Percentiles rank a stretch among this genome's conserved stretches.
Conservation (phyloP, 2,113 vertebrate genomes). For the Pandion haliaetus region DNA sequence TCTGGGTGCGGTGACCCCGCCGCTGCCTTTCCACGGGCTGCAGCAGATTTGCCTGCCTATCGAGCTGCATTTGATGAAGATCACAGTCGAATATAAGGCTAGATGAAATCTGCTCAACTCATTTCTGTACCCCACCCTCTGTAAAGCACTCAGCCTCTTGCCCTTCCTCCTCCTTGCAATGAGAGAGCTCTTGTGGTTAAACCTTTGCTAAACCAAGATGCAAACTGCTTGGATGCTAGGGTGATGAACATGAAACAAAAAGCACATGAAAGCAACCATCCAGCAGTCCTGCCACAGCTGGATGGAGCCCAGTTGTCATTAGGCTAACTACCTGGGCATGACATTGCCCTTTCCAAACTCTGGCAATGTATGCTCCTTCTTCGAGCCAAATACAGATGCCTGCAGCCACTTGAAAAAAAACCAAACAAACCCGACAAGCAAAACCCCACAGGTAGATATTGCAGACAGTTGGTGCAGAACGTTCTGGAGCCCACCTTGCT, state of each 20-base stretch:
- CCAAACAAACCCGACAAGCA: not conserved
- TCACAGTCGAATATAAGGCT: not conserved
- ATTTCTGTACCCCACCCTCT: not conserved
- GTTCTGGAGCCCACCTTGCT: not conserved
- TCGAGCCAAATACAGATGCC: not conserved
- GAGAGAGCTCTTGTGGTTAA: not conserved
- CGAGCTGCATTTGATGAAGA: not conserved
- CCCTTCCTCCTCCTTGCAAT: not conserved
- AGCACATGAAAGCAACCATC: not conserved
- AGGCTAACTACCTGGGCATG: not conserved
- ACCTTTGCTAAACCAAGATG: not conserved
- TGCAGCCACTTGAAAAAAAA: not conserved
- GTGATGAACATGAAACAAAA: not conserved
- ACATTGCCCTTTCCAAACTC: not conserved
- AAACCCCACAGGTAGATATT: not conserved
- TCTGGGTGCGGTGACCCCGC: not conserved
- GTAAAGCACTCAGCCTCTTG: not conserved
- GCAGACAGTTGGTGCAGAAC: not conserved
- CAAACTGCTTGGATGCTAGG: not conserved
- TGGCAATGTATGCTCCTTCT: not conserved
- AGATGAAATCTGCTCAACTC: not conserved
- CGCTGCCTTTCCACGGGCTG: not conserved
- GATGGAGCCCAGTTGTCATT: not conserved
- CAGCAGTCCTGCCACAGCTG: not conserved
- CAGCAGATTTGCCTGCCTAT: not conserved